These are phyloP conservation scores for Ciconia stormi DNA, from an alignment of 2,113 vertebrate genomes.

Conservation along the genomic window DNA sequence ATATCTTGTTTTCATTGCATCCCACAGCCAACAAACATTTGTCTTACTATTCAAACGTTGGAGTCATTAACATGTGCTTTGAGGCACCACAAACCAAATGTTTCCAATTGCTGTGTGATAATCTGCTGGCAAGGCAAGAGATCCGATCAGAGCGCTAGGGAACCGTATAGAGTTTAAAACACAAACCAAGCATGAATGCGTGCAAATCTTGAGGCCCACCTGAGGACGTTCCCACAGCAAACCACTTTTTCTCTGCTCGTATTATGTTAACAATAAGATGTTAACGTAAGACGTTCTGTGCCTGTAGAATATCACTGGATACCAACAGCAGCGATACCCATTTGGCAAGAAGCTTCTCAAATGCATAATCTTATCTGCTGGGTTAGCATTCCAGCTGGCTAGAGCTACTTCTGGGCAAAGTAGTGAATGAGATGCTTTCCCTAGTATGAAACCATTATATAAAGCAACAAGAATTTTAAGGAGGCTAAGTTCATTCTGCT, in stretches of 20 bases:
- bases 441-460: not conserved
- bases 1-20: not conserved
- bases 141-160: not conserved
- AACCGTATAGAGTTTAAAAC: not conserved
- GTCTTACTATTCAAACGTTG: not conserved
- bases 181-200: not conserved
- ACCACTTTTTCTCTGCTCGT: not conserved
- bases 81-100: not conserved
- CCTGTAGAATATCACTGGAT: not conserved
- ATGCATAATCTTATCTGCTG: not conserved
- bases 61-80: not conserved
- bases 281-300: not conserved
- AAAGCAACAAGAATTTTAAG: not conserved
- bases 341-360: not conserved
- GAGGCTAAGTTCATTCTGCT: not conserved
- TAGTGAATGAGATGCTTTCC: not conserved
- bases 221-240: not conserved
- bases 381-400: not conserved
- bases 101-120: not conserved
- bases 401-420: not conserved
- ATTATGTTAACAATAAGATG: not conserved
- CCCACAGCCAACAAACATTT: not conserved
- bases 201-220: conserved; percentile 5
- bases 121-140: not conserved
- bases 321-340: fast-evolving